Percentiles rank a stretch among this genome's conserved stretches.
phyloP scores from a whole-genome alignment of 2,113 vertebrate genomes.

The Pollimyrus isidori region DNA sequence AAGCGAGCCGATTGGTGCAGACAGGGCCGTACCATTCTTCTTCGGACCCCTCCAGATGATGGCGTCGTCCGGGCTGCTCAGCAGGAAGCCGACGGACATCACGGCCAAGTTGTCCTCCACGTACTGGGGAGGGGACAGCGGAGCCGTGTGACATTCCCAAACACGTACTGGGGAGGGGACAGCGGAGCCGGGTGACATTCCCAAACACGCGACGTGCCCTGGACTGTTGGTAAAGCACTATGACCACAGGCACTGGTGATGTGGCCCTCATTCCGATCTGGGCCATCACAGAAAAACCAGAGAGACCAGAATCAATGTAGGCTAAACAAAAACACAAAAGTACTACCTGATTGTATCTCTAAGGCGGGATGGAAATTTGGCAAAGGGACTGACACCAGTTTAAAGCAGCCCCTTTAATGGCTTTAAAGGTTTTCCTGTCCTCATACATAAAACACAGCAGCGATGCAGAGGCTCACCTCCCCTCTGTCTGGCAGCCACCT shows the following conservation, averaged over 20 bases:
- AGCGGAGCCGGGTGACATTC: not conserved
- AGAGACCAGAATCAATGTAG: not conserved
- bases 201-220: not conserved
- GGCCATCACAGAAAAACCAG: not conserved
- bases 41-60: conserved; percentile 98
- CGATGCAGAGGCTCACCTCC: not conserved
- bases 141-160: not conserved
- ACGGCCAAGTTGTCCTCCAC: conserved; percentile 89
- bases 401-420: not conserved
- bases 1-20: not conserved
- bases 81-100: conserved; percentile 94
- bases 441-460: not conserved
- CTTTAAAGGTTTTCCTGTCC: not conserved
- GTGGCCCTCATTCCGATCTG: not conserved
- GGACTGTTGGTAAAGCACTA: not conserved
- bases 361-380: not conserved
- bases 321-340: not conserved
- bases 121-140: conserved; percentile 61
- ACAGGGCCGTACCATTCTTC: conserved; percentile 73
- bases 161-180: conserved; percentile 60
- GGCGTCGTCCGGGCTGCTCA: conserved; percentile 86
- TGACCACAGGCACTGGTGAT: not conserved
- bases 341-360: not conserved
- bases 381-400: not conserved
- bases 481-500: not conserved